A percentile compares a stretch with the other conserved stretches of the same genome.
Evolutionary conservation across 1,140 invertebrate genomes (phyloP).

Genomic region (Neodiprion lecontei): DNA sequence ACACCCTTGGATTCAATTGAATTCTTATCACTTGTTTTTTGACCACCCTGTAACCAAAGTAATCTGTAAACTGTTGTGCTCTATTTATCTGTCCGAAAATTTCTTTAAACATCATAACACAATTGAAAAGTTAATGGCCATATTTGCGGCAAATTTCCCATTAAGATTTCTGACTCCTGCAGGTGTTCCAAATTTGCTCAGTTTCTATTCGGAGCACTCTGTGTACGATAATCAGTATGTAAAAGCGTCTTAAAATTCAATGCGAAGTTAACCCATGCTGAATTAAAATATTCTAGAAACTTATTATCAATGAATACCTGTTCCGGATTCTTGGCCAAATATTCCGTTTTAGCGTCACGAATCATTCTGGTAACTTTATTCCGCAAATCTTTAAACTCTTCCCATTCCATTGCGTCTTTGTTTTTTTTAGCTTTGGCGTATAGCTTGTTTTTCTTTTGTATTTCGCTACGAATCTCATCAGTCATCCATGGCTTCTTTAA

Average conservation of each 20-base stretch:
- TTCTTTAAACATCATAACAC: no score
- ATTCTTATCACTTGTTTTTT: slow-evolving; percentile 52
- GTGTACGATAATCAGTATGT: slow-evolving; percentile 10
- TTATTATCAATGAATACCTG: slow-evolving; percentile 51
- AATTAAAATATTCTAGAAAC: slow-evolving; percentile 10
- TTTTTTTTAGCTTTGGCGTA: slow-evolving; percentile 63
- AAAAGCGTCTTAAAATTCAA: background rate
- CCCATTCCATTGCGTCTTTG: slow-evolving; percentile 61
- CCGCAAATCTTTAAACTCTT: slow-evolving; percentile 63
- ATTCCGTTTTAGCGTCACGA: slow-evolving; percentile 63
- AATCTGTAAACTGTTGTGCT: slow-evolving; percentile 35
- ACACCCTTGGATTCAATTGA: slow-evolving; percentile 51
- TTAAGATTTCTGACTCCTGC: no score
- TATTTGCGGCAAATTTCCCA: no score
- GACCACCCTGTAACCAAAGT: slow-evolving; percentile 53
- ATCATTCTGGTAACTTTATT: slow-evolving; percentile 65
- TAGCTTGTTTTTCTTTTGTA: slow-evolving; percentile 63
- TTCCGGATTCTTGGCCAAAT: slow-evolving; percentile 61
- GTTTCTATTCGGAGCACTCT: slow-evolving; percentile 16
- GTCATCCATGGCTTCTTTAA: slow-evolving; percentile 66
- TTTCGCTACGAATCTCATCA: slow-evolving; percentile 63
- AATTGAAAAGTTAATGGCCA: no score
- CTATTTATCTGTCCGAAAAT: background rate
- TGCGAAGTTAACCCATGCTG: slow-evolving; percentile 7
- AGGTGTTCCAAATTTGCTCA: slow-evolving; percentile 25